Conservation (phyloP, 2,888 invertebrate genomes). For the Andrena trimmerana region DNA sequence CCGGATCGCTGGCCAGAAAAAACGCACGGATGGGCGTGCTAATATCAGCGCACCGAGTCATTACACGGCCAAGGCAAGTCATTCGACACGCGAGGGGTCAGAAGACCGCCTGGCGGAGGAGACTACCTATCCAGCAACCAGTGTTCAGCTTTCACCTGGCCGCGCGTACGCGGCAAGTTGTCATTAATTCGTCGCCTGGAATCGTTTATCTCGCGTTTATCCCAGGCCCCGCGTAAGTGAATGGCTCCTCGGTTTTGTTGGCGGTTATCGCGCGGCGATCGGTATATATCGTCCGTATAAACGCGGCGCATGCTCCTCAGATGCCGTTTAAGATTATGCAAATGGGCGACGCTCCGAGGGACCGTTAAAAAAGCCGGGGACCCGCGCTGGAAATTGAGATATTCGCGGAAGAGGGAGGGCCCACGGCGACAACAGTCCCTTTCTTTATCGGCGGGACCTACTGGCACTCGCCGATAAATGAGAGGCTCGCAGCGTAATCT, state of each 20-base stretch:
- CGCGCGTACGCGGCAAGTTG: slow-evolving; percentile 38
- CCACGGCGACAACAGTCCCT: slow-evolving; percentile 41
- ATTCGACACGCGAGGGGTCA: slow-evolving; percentile 60
- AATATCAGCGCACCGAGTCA: slow-evolving; percentile 36
- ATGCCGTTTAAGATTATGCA: slow-evolving; percentile 71
- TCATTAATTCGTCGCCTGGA: slow-evolving; percentile 66
- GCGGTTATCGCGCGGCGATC: slow-evolving; percentile 59
- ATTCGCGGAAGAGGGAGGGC: slow-evolving; percentile 53
- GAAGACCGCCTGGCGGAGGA: slow-evolving; percentile 19
- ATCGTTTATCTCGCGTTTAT: slow-evolving; percentile 58
- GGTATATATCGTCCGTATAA: slow-evolving; percentile 57
- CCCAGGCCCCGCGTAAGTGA: slow-evolving; percentile 32
- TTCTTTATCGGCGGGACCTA: slow-evolving; percentile 48
- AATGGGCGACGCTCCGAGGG: slow-evolving; percentile 57
- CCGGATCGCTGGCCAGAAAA: slow-evolving; percentile 23
- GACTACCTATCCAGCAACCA: slow-evolving; percentile 38
- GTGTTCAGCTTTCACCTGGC: slow-evolving; percentile 58
- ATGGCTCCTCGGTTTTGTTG: slow-evolving; percentile 25
- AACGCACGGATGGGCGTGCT: slow-evolving; percentile 42
- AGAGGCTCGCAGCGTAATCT: slow-evolving; percentile 32
- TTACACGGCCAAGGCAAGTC: slow-evolving; percentile 50
- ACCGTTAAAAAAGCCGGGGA: slow-evolving; percentile 41
- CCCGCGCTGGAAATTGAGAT: slow-evolving; percentile 56
- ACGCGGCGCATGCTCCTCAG: slow-evolving; percentile 48
- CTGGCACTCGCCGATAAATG: slow-evolving; percentile 36